Percentiles rank a stretch among this genome's conserved stretches.
Conservation (phyloP, 1,140 invertebrate genomes). For the Brachionus rotundiformis region DNA sequence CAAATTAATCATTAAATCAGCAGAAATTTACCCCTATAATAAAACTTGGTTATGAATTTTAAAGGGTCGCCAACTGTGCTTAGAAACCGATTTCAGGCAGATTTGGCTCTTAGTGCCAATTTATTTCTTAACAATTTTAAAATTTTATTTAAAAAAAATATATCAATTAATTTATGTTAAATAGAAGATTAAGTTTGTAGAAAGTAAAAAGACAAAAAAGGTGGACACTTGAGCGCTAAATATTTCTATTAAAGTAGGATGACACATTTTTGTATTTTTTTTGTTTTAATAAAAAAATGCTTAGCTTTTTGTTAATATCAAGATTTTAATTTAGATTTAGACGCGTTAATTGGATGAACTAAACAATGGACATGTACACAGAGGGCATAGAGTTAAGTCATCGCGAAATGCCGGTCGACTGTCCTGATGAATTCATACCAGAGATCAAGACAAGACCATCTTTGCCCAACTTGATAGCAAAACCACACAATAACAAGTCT, state of each 20-base stretch:
- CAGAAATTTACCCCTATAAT: too few species aligned
- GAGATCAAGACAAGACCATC: slow-evolving; percentile 85
- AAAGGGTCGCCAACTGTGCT: not conserved
- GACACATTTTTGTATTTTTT: slow-evolving; percentile 37
- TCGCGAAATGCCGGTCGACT: slow-evolving; percentile 92
- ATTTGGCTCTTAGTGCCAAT: too few species aligned
- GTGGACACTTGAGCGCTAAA: slow-evolving; percentile 9
- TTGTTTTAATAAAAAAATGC: not conserved
- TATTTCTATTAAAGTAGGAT: slow-evolving; percentile 27
- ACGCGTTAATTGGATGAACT: slow-evolving; percentile 17
- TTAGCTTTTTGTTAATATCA: slow-evolving; percentile 1
- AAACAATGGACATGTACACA: slow-evolving; percentile 10
- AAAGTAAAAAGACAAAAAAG: slow-evolving; percentile 24
- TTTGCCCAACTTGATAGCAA: slow-evolving; percentile 69
- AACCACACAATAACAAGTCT: not conserved
- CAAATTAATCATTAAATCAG: not conserved
- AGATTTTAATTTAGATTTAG: not conserved
- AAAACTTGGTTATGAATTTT: not conserved
- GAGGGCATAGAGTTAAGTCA: not conserved
- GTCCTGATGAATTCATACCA: slow-evolving; percentile 88
- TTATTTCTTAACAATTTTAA: too few species aligned
- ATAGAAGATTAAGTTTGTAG: not conserved
- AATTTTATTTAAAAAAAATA: too few species aligned
- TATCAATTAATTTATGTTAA: too few species aligned
- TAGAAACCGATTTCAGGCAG: not conserved